Conservation (phyloP, 2,797 vertebrate genomes). For the Holocentrus rufus region DNA sequence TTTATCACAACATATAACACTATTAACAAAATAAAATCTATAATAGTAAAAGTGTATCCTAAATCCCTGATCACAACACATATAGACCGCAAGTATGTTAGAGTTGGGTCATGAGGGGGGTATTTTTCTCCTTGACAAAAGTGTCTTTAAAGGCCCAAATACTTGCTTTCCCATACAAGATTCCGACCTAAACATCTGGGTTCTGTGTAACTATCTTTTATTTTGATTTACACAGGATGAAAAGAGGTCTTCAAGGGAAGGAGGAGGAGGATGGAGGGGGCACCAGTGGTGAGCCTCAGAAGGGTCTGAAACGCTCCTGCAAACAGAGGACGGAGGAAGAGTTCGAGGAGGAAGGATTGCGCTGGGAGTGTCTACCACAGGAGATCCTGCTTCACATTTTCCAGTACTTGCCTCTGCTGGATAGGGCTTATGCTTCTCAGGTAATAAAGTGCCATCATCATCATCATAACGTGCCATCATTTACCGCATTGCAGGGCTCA, state of each 20-base stretch:
- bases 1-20: too few species aligned
- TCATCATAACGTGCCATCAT: background rate
- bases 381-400: constrained; percentile 93
- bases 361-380: constrained; percentile 83
- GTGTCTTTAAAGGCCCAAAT: background rate
- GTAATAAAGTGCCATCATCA: constrained; percentile 33
- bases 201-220: constrained; percentile 17
- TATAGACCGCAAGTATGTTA: background rate
- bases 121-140: constrained; percentile 1
- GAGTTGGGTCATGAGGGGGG: background rate
- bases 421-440: constrained; percentile 90
- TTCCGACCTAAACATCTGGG: constrained; percentile 22
- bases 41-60: too few species aligned
- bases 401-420: constrained; percentile 92
- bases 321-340: constrained; percentile 63
- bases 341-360: constrained; percentile 33
- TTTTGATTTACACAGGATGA: constrained; percentile 66
- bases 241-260: constrained; percentile 63
- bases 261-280: constrained; percentile 71
- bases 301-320: constrained; percentile 64
- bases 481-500: background rate
- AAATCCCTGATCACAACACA: background rate
- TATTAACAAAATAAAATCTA: too few species aligned
- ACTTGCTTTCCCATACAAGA: too few species aligned
- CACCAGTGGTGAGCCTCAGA: constrained; percentile 59